Evolutionary conservation across 2,113 vertebrate species (phyloP), one percentile per base, ranked within the genome.

Genomic region (Etheostoma cragini): DNA sequence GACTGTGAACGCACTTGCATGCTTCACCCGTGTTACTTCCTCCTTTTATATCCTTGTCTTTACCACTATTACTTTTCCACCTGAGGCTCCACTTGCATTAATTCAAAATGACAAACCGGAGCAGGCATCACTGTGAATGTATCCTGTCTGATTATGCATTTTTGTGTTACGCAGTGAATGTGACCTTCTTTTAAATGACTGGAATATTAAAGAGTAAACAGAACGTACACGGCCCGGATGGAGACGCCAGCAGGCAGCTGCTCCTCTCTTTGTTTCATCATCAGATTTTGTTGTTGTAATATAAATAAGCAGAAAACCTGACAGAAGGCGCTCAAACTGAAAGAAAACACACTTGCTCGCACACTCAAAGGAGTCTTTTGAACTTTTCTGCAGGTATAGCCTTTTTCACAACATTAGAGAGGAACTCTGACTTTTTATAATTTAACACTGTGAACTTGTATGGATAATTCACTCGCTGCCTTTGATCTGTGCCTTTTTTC

Each of bases 101-200:
- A 89, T 87, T 70, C 47, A 15, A 65, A 15, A 69, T 74, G 91
- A 91, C 87, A 90, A 74, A 88, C 42, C 24, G 0, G 62, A 38
- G 42, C 85, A 75, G 82, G 71, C 78, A 33, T 87, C 86, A 80
- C 76, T 73, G 76, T 84, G 79, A 91, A 90, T 74, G 79, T 73
- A 76, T 87, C 85, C 83, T 77, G 86, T 81, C 82, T 91, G 89
- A 83, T 89, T 88, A 47, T 84, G 80, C 83, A 17, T 80, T 56
- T 83, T 38, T 70, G 73, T 84, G 78, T 84, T 70, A 35, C 53
- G 62, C 79, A 0, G 74, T 6, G 76, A 82, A 84, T 72, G 81
- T 92, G 91, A 90, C 85, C 89, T 91, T 87, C 70, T 88, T 92
- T 91, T 84, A 89, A 90, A 91, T 84, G 87, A 91, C 72, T 65